These are phyloP conservation scores for Amniataba percoides DNA, from an alignment of 2,797 vertebrate species.

Conservation along the genomic window DNA sequence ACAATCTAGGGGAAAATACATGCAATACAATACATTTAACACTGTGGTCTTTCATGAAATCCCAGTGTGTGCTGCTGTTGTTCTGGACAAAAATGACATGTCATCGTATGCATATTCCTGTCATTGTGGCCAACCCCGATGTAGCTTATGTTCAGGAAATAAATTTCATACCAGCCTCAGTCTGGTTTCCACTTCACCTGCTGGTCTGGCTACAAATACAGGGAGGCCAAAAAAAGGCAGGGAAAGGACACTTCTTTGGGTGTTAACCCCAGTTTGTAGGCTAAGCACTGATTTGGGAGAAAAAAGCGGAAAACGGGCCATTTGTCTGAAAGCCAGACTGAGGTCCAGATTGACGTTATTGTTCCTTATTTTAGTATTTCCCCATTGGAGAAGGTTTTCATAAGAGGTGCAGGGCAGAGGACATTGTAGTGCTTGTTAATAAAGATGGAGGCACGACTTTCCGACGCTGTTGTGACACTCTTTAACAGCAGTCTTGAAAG, in stretches of 20 bases:
- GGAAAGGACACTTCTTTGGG: neutral
- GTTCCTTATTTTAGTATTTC: neutral
- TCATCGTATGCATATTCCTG: neutral
- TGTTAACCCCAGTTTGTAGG: neutral
- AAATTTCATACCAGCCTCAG: neutral
- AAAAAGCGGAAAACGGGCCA: neutral
- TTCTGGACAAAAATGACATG: neutral
- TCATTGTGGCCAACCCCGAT: neutral
- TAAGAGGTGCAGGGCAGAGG: neutral
- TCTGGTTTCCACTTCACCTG: neutral
- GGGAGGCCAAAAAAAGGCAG: neutral
- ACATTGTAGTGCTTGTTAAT: neutral
- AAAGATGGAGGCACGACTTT: neutral
- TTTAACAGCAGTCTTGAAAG: constrained; percentile 7
- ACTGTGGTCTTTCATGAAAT: neutral
- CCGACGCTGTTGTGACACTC: neutral
- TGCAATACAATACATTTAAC: neutral
- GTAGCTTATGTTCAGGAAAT: neutral
- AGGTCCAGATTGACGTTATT: neutral
- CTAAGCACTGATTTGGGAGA: neutral
- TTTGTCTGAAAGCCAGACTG: neutral
- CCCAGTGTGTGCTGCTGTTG: neutral
- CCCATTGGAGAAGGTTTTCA: neutral
- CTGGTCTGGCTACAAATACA: neutral
- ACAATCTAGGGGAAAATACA: too few relatives aligned